These are phyloP conservation scores for Dicranocentrus wangi DNA, from an alignment of 2,888 invertebrate species.

Conservation along the genomic window DNA sequence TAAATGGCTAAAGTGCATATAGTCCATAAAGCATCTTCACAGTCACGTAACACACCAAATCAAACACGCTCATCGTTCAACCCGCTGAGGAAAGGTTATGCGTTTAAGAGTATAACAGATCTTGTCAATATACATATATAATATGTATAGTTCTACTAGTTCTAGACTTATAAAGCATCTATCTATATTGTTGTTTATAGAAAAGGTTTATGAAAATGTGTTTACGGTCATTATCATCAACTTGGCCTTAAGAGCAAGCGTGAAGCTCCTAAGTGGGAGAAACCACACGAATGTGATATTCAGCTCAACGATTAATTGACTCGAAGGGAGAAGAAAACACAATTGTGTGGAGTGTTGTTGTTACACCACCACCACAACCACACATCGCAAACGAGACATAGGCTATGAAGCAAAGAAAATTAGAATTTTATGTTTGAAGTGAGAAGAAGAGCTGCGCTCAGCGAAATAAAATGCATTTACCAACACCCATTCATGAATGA, in stretches of 20 bases:
- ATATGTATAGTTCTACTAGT: not conserved
- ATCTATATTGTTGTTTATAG: not conserved
- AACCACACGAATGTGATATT: constrained; percentile 16
- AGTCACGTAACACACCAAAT: constrained; percentile 60
- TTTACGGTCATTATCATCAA: constrained; percentile 46
- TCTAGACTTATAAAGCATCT: not conserved
- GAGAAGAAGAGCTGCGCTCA: not conserved
- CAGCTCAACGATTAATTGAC: constrained; percentile 24
- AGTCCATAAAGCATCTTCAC: not conserved
- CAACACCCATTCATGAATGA: constrained; percentile 8
- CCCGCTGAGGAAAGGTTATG: not conserved
- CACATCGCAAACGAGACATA: no score
- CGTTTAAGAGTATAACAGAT: not conserved
- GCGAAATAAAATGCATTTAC: constrained; percentile 14
- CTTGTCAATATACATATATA: not conserved
- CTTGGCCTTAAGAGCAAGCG: constrained; percentile 33
- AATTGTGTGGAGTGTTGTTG: not conserved
- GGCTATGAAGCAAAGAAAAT: not conserved
- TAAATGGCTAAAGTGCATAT: not conserved
- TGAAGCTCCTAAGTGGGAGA: constrained; percentile 29
- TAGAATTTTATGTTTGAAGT: not conserved
- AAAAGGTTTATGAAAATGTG: constrained; percentile 33
- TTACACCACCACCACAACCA: no score
- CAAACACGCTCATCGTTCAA: constrained; percentile 46
- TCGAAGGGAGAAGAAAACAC: constrained; percentile 3